Conservation (phyloP, 2,113 vertebrate genomes). For the Phrynosoma blainvillii region DNA sequence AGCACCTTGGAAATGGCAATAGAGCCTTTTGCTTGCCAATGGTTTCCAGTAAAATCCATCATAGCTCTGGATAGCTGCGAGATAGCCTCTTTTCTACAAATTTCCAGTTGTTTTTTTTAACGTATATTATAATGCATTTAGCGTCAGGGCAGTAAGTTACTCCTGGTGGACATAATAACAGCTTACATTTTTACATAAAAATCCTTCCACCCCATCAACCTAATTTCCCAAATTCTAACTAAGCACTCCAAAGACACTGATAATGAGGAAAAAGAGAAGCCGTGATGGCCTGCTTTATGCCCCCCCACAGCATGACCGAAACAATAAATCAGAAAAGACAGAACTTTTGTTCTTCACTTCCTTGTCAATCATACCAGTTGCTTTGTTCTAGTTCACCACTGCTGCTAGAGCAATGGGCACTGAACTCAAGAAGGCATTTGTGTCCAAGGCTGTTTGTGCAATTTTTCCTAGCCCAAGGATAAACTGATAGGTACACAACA, state of each 20-base stretch:
- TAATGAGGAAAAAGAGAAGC: neutral
- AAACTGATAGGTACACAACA: neutral
- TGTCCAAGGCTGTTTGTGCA: neutral
- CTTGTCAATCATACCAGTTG: neutral
- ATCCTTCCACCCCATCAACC: neutral
- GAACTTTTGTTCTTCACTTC: neutral
- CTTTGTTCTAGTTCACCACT: neutral
- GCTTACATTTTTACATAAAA: neutral
- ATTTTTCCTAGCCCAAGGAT: neutral
- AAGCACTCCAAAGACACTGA: neutral
- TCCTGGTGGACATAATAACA: neutral
- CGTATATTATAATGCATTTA: neutral
- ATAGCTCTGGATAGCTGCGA: too few relatives aligned
- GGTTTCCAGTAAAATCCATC: neutral
- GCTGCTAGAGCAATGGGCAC: neutral
- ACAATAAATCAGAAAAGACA: neutral
- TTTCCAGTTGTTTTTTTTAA: neutral
- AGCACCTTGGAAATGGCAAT: neutral
- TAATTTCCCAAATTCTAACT: neutral
- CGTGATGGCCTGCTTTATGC: too few relatives aligned
- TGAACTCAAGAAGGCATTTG: neutral
- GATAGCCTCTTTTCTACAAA: too few relatives aligned
- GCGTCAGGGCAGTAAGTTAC: neutral
- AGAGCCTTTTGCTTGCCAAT: neutral
- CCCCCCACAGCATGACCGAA: neutral